A percentile compares a stretch with the other conserved stretches of the same genome.
phyloP scores from a whole-genome alignment of 2,113 vertebrate genomes.

The Mirounga angustirostris region DNA sequence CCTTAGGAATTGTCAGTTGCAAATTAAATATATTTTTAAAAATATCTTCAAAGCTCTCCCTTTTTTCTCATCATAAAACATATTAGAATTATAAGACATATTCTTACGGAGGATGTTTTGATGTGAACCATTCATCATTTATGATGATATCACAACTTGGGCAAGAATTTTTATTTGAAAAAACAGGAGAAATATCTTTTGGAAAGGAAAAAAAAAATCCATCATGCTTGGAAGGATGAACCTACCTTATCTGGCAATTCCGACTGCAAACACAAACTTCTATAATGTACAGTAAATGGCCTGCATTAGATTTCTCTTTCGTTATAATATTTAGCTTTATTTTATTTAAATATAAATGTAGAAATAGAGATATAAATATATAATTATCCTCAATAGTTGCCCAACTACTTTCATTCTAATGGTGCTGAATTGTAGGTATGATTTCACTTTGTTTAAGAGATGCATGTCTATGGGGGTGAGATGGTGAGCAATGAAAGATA shows the following conservation, averaged over 20 bases:
- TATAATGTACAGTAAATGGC: background rate
- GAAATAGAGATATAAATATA: background rate
- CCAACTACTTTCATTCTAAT: background rate
- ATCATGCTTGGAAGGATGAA: background rate
- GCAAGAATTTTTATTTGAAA: background rate
- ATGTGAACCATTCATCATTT: slow-evolving; percentile 58
- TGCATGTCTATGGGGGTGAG: background rate
- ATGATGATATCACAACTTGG: background rate
- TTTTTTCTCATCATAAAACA: slow-evolving; percentile 28
- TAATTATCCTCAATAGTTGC: background rate
- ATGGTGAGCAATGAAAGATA: background rate
- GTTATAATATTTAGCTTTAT: background rate
- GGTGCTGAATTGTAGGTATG: background rate
- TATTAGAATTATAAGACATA: slow-evolving; percentile 12
- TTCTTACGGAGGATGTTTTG: background rate
- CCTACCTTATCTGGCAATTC: background rate
- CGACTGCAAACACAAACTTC: background rate
- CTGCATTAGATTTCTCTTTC: background rate
- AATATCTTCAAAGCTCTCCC: slow-evolving; percentile 26
- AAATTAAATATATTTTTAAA: slow-evolving; percentile 22
- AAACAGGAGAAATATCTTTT: slow-evolving; percentile 3
- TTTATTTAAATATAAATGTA: background rate
- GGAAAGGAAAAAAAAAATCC: background rate
- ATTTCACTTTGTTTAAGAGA: background rate
- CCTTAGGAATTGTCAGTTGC: background rate